A percentile compares a stretch with the other conserved stretches of the same genome.
Evolutionary conservation across 2,888 invertebrate genomes (phyloP).

Genomic region (Conomelus anceps): DNA sequence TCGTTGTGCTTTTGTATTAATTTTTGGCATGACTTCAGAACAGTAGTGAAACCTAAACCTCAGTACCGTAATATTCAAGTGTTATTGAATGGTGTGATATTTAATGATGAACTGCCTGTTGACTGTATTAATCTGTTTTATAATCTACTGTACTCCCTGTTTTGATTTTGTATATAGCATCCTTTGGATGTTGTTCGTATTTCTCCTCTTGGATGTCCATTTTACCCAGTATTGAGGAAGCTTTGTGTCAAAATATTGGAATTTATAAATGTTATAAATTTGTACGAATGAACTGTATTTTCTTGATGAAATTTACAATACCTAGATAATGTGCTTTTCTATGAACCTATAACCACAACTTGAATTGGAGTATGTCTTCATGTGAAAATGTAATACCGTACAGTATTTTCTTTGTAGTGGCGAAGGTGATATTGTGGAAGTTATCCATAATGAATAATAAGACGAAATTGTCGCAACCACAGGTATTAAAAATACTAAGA

Average conservation of each 20-base stretch:
- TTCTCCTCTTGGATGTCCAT: neutral
- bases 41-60: neutral
- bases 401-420: too few species aligned
- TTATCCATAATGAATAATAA: too few species aligned
- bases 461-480: too few species aligned
- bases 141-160: neutral
- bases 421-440: too few species aligned
- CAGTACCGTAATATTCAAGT: neutral
- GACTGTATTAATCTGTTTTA: neutral
- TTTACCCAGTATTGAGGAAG: neutral
- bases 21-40: neutral
- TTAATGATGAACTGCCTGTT: neutral
- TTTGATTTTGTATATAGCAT: neutral
- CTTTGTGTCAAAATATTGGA: neutral
- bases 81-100: neutral
- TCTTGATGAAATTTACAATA: too few species aligned
- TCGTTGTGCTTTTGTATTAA: neutral
- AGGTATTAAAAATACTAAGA: too few species aligned
- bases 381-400: too few species aligned
- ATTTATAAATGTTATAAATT: too few species aligned
- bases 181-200: neutral
- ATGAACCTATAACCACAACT: too few species aligned
- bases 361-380: too few species aligned
- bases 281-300: too few species aligned
- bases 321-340: too few species aligned